Conservation (phyloP, 2,113 vertebrate species). For the Orthochromis indermauri region DNA sequence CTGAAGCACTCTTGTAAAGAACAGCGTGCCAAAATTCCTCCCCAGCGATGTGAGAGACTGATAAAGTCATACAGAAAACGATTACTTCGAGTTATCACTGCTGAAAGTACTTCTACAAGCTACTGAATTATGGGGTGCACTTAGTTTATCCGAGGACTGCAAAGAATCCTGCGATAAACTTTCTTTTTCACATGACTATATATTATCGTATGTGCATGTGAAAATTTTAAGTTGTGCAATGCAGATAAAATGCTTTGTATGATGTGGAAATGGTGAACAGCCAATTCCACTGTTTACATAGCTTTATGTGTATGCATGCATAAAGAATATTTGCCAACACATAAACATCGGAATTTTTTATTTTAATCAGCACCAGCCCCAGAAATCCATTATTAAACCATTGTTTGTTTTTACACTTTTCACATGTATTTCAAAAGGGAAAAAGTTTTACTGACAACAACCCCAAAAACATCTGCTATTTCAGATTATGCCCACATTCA, state of each 20-base stretch:
- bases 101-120: not conserved
- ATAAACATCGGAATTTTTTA: not conserved
- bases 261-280: not conserved
- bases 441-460: not conserved
- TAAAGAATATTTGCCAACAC: not conserved
- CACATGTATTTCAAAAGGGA: not conserved
- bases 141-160: not conserved
- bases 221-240: not conserved
- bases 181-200: not conserved
- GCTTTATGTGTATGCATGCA: not conserved
- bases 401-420: not conserved
- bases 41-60: not conserved
- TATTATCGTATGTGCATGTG: not conserved
- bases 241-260: not conserved
- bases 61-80: not conserved
- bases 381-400: not conserved
- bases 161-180: not conserved
- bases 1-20: not conserved
- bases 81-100: not conserved
- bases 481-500: not conserved
- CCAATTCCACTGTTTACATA: not conserved
- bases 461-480: not conserved
- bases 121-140: not conserved
- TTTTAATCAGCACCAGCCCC: not conserved
- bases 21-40: not conserved